phyloP scores from a whole-genome alignment of 1,140 invertebrate genomes.

The Glossosoma conforme region DNA sequence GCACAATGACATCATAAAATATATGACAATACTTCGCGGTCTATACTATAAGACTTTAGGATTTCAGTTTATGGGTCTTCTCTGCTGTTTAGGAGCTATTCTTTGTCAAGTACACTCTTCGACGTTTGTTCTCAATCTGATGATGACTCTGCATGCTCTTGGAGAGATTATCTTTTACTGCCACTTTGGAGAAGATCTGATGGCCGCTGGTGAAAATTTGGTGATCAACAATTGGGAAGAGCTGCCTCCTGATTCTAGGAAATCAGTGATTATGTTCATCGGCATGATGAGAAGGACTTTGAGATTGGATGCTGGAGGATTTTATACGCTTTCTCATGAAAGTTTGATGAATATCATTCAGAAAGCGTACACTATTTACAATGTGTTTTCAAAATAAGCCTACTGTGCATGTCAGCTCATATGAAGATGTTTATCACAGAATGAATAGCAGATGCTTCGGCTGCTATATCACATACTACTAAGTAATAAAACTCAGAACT shows the following conservation, averaged over 20 bases:
- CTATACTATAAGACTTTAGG: constrained; percentile 8
- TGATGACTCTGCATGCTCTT: constrained; percentile 12
- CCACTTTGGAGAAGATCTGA: constrained; percentile 16
- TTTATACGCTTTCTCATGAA: constrained; percentile 16
- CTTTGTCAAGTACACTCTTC: constrained; percentile 7
- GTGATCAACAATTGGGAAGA: constrained; percentile 1
- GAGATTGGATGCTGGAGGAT: constrained; percentile 6
- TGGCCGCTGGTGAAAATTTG: constrained; percentile 2
- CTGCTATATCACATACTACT: too few relatives aligned
- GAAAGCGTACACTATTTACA: constrained; percentile 22
- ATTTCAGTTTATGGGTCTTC: constrained; percentile 6
- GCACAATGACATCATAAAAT: constrained; percentile 16
- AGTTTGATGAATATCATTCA: constrained; percentile 13
- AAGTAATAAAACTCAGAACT: too few relatives aligned
- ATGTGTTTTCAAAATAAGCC: constrained; percentile 16
- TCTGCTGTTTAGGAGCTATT: constrained; percentile 10
- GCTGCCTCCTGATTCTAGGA: constrained; percentile 4
- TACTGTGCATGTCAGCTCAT: too few relatives aligned
- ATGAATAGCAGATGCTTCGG: too few relatives aligned
- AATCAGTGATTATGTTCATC: constrained; percentile 3
- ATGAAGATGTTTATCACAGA: too few relatives aligned
- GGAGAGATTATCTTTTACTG: constrained; percentile 20
- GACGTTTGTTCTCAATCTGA: constrained; percentile 2
- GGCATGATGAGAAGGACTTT: constrained; percentile 3
- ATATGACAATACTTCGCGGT: constrained; percentile 3